Conservation (phyloP, 2,797 vertebrate genomes). For the Anolis apletophallus region DNA sequence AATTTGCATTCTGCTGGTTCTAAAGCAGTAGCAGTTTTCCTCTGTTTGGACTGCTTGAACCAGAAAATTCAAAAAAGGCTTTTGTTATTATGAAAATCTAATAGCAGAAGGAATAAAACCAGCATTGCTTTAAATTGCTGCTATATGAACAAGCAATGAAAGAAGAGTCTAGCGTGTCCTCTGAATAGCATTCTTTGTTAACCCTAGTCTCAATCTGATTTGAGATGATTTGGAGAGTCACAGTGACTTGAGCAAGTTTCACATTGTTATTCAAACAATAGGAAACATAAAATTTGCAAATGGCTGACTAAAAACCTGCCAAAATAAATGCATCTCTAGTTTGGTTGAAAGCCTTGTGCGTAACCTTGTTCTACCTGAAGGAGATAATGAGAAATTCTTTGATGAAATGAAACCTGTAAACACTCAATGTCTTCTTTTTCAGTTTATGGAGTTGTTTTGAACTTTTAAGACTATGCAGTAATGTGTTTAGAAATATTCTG, state of each 20-base stretch:
- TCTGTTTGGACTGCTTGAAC: not conserved
- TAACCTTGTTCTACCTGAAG: constrained; percentile 30
- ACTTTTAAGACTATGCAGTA: not conserved
- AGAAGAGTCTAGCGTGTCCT: constrained; percentile 12
- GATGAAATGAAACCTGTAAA: not conserved
- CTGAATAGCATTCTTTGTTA: not conserved
- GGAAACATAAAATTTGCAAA: constrained; percentile 8
- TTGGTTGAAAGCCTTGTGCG: not conserved
- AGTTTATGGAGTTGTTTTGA: not conserved
- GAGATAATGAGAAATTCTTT: not conserved
- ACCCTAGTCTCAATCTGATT: not conserved
- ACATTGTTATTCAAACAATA: not conserved
- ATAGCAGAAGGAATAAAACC: not conserved
- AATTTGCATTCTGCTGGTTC: not conserved
- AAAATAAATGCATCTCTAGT: not conserved
- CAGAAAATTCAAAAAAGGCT: not conserved
- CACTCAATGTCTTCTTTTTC: not conserved
- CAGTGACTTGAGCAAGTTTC: not conserved
- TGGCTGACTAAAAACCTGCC: not conserved
- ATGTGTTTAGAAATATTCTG: not conserved
- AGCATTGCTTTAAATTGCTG: not conserved
- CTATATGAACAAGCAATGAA: not conserved
- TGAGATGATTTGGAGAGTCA: not conserved
- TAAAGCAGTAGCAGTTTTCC: not conserved
- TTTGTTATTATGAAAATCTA: not conserved